Percentiles rank a stretch among this genome's conserved stretches.
Conservation (phyloP, 2,113 vertebrate species). For the Balaeniceps rex region DNA sequence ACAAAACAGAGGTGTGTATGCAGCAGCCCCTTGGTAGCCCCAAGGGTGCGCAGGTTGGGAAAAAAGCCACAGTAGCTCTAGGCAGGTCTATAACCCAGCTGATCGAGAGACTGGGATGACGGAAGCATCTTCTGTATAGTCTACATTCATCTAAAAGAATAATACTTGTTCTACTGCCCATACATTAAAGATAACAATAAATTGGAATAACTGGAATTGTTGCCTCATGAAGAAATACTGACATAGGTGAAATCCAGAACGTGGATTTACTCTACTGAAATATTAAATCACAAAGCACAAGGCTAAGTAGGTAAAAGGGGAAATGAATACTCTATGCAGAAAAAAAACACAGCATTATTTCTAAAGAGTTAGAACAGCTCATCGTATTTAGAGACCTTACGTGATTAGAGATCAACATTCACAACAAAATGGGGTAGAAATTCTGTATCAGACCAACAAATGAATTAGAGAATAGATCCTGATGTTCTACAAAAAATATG, state of each 20-base stretch:
- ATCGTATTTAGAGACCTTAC: neutral
- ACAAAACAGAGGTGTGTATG: neutral
- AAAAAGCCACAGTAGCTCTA: neutral
- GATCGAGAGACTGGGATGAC: neutral
- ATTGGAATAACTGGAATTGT: neutral
- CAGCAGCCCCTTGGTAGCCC: neutral
- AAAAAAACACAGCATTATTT: neutral
- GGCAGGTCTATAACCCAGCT: neutral
- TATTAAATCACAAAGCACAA: neutral
- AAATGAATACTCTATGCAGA: neutral
- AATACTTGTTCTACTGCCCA: neutral
- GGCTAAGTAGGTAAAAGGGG: neutral
- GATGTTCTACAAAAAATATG: neutral
- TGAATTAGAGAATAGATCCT: neutral
- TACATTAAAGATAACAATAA: neutral
- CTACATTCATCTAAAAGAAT: neutral
- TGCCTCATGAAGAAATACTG: neutral
- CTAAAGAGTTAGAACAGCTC: neutral
- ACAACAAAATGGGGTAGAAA: neutral
- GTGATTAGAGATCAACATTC: neutral
- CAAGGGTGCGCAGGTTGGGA: neutral
- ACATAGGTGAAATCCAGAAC: neutral
- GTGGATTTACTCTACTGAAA: neutral
- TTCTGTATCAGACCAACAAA: neutral
- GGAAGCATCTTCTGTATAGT: neutral